phyloP scores from a whole-genome alignment of 1,140 invertebrate genomes.

The Atta cephalotes region DNA sequence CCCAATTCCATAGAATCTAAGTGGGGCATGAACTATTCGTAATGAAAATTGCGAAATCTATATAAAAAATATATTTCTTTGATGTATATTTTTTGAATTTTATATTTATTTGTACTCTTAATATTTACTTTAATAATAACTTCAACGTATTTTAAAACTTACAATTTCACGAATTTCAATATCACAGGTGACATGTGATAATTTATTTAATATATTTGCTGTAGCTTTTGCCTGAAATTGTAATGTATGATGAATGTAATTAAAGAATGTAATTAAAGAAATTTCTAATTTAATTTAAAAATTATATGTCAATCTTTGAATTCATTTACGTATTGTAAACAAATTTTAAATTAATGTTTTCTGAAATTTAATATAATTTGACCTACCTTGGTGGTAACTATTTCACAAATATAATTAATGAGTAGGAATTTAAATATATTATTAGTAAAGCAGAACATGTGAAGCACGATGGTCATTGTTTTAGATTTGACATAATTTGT shows the following conservation, averaged over 20 bases:
- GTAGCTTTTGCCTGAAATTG: conserved; percentile 34
- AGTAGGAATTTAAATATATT: neutral
- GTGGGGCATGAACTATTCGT: conserved; percentile 12
- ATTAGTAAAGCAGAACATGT: neutral
- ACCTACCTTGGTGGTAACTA: neutral
- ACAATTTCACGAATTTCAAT: neutral
- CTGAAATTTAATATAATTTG: neutral
- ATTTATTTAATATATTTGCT: conserved; percentile 2
- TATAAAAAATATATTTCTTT: neutral
- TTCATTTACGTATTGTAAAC: neutral
- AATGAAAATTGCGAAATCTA: conserved; percentile 28
- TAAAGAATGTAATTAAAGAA: neutral
- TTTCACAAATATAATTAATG: conserved; percentile 17
- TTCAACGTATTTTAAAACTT: neutral
- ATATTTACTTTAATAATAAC: neutral
- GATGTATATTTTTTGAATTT: neutral
- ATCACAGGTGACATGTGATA: neutral
- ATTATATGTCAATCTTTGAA: neutral
- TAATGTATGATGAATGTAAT: neutral
- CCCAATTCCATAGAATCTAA: conserved; percentile 31
- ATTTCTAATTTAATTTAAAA: neutral
- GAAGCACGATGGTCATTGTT: no score
- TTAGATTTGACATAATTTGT: neutral
- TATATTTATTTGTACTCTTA: neutral
- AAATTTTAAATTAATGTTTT: neutral